Evolutionary conservation across 1,140 invertebrate genomes (phyloP), one percentile per base, ranked within the genome.

Genomic region (Ephestia elutella): DNA sequence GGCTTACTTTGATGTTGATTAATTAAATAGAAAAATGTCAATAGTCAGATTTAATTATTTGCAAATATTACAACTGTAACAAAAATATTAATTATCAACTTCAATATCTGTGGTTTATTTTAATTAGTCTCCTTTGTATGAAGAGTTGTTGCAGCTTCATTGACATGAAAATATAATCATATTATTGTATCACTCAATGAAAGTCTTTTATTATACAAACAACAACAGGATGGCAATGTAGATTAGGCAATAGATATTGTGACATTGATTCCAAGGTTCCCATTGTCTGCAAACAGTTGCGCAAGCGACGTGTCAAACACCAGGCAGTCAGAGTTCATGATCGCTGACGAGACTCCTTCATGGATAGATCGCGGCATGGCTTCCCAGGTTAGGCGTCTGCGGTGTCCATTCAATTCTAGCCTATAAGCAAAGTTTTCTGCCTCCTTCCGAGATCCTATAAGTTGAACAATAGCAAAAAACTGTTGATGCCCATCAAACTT

Each of bases 351-450:
- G 5, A 99, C 97, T 51, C 98, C 98, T 90, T 99, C 99, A 76
- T 99, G 98, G 75, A 99, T 99, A 54, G 97, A 98, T 35, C 98
- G 91, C 0, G 98, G 98, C 90, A 98, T 99, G 1, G 98, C 98
- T 90, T 99, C 98, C 98, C 98, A 99, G 9, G 97, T 99, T 21
- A 99, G 90, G 56, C 98, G 92, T 48, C 98, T 89, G 57, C 97
- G 91, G 73, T 98, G 95, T 4, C 97, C 97, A 89, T 99, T 99
- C 62, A 99, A 87, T 90, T 99, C 98, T 69, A 99, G 90, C 92
- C 97, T 93, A 88, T 99, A 99, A 38, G 97, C 96, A 92, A 99
- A 99, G 78, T 97, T 98, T 90, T 99, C 98, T 19, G 98, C 98
- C 90, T 99, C 97, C 89, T 99, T 99, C 58, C 97, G 92, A 17